These are phyloP conservation scores for Eremophila alpestris DNA, from an alignment of 2,797 vertebrate species.

Conservation along the genomic window DNA sequence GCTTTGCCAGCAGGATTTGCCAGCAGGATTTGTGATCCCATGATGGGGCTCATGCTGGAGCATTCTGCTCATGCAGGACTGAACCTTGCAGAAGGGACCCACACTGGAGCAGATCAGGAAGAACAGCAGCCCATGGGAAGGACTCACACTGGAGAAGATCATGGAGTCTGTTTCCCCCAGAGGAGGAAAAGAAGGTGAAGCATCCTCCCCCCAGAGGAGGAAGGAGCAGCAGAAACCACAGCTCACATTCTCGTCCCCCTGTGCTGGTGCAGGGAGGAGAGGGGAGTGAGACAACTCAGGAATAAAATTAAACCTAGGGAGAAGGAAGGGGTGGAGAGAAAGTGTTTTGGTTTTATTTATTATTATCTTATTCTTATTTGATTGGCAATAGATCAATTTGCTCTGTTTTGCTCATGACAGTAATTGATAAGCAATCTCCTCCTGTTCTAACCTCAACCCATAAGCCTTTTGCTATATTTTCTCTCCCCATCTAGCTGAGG, in stretches of 20 bases:
- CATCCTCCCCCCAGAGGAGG: accelerated
- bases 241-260: neutral
- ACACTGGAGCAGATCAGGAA: neutral
- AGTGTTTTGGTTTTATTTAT: neutral
- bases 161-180: neutral
- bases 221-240: neutral
- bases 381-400: neutral
- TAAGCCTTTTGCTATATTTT: neutral
- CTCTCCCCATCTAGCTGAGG: neutral
- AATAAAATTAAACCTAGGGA: neutral
- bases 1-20: neutral
- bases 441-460: neutral
- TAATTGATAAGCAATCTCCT: neutral
- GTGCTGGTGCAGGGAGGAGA: too few relatives aligned
- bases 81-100: neutral
- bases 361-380: neutral
- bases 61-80: neutral
- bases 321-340: neutral
- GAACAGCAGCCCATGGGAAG: neutral
- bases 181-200: neutral
- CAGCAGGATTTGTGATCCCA: neutral
- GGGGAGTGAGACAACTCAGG: neutral
- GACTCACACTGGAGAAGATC: neutral
- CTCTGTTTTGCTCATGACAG: accelerated
- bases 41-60: accelerated